Base-by-base conservation (phyloP, 1,140 invertebrate species). In the Telenomus remus region DNA sequence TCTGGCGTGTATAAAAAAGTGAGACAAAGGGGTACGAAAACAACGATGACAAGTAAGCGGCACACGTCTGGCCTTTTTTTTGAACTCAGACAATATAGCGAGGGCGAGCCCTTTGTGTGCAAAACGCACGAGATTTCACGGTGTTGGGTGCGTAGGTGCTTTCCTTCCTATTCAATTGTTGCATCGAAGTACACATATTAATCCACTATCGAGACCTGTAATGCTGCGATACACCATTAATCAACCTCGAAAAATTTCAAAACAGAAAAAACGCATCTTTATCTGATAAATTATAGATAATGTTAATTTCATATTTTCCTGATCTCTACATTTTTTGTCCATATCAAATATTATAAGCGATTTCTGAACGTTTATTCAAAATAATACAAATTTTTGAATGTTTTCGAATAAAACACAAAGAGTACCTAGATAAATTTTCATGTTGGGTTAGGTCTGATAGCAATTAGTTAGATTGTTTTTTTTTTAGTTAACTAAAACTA, bases 81-180 rank as follows among this genome's bases (percentile, higher is more conserved):
- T 73, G 12, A 42, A 49, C 43, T 34, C 63, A 37, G 51, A 74
- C 51, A 74, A 68, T 63, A 68, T 61, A 56, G 51, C 63, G 57
- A 68, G 64, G 71, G 71, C 71, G 71, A 74, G 27, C 51, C 57
- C 63, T 74, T 68, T 74, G 71, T 68, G 56, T 74, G 71, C 59
- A 68, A 74, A 74, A 68, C 53, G 63, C 53, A 63, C 59, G 63
- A 74, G 71, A 74, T 74, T 74, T 74, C 37, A 74, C 71, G 57
- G 57, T 42, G 51, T 42, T 48, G 63, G 4, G 27, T 27, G 63
- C 56, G 71, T 74, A 27, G 71, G 71, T 66, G 71, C 56, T 66
- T 66, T 74, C 37, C 43, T 66, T 50, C 33, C 56, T 39, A 46
- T 74, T 74, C 71, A 73, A 73, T 73, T 66, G 70, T 73, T 73